These are phyloP conservation scores for Spilarctia lutea DNA, from an alignment of 2,888 invertebrate genomes.

Conservation along the genomic window DNA sequence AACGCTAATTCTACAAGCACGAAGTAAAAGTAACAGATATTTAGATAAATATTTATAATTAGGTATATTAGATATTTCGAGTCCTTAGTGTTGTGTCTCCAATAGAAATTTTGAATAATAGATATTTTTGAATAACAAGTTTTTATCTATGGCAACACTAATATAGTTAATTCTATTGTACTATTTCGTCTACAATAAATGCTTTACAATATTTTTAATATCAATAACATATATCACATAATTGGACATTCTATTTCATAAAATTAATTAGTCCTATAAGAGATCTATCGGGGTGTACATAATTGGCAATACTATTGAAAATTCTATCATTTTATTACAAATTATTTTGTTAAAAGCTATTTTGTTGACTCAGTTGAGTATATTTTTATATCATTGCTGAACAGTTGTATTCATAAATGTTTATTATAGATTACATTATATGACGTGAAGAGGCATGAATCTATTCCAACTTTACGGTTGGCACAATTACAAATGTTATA, in stretches of 20 bases:
- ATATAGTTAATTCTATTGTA: constrained; percentile 27
- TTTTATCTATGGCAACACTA: constrained; percentile 21
- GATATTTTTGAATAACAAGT: constrained; percentile 40
- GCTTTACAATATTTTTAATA: not conserved
- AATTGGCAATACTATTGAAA: not conserved
- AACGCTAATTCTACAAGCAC: constrained; percentile 34
- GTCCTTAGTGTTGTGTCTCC: constrained; percentile 33
- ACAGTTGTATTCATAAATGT: not conserved
- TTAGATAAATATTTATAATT: constrained; percentile 29
- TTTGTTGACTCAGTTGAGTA: not conserved
- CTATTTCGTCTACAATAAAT: constrained; percentile 21
- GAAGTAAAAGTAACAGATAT: constrained; percentile 53
- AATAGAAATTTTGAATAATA: constrained; percentile 37
- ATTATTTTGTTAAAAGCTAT: not conserved
- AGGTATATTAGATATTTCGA: constrained; percentile 18
- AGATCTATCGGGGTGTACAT: not conserved
- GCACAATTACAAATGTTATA: constrained; percentile 28
- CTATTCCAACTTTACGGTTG: constrained; percentile 33
- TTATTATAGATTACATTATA: constrained; percentile 1
- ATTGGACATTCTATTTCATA: constrained; percentile 19
- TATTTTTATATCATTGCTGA: not conserved
- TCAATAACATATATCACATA: not conserved
- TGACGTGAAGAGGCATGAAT: constrained; percentile 32
- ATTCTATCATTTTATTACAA: constrained; percentile 14
- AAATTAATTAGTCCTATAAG: constrained; percentile 1